These are phyloP conservation scores for Holacanthella duospinosa DNA, from an alignment of 2,888 invertebrate species.

Conservation along the genomic window DNA sequence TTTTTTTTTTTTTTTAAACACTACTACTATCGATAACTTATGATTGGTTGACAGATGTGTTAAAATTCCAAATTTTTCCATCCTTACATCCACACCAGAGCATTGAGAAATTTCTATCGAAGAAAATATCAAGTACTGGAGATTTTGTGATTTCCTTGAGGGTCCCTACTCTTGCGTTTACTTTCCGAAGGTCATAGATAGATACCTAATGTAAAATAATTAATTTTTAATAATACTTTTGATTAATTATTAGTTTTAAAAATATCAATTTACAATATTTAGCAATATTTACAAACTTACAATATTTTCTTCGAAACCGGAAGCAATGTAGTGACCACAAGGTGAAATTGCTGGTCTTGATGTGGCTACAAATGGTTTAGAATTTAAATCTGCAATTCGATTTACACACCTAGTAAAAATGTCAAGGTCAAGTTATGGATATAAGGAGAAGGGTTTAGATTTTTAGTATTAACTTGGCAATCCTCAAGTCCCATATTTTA, in stretches of 20 bases:
- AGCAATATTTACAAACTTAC: conserved; percentile 17
- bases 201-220: conserved; percentile 15
- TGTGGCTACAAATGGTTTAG: conserved; percentile 20
- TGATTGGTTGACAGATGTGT: no score
- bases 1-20: no score
- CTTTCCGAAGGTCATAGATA: conserved; percentile 29
- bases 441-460: no score
- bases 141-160: conserved; percentile 16
- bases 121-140: conserved; percentile 27
- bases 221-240: neutral
- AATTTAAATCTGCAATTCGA: conserved; percentile 28
- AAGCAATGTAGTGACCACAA: conserved; percentile 34
- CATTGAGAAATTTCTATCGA: conserved; percentile 24
- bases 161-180: conserved; percentile 21
- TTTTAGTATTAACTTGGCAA: conserved; percentile 16
- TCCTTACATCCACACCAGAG: conserved; percentile 30
- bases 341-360: conserved; percentile 29
- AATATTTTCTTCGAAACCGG: conserved; percentile 31
- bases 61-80: conserved; percentile 29
- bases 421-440: neutral
- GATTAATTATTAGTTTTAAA: neutral
- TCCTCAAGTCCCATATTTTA: conserved; percentile 34
- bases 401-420: conserved; percentile 23
- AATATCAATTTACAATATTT: neutral
- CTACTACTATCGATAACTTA: no score